Evolutionary conservation across 2,797 vertebrate species (phyloP).

Genomic region (Saxicola maurus): DNA sequence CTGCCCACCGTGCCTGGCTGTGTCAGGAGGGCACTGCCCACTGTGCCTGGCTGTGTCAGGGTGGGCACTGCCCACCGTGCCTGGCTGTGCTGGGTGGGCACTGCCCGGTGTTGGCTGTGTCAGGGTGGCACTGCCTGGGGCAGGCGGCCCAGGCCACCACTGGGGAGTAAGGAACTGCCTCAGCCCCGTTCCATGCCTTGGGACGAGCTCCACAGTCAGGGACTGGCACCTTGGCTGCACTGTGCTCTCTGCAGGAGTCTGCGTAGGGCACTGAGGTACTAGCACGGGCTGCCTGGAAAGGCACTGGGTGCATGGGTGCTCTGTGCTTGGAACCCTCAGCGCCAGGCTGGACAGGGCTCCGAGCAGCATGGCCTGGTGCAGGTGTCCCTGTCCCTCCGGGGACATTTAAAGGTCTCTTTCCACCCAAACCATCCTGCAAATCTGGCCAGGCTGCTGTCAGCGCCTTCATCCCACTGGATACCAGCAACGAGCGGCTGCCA

Average conservation of each 20-base stretch:
- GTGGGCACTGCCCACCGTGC: not conserved
- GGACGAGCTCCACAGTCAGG: not conserved
- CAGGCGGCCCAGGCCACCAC: not conserved
- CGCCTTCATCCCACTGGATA: rapidly evolving
- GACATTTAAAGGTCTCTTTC: not conserved
- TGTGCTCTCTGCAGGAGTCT: not conserved
- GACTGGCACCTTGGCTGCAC: rapidly evolving
- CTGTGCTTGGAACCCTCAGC: not conserved
- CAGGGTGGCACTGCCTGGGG: not conserved
- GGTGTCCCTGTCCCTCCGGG: not conserved
- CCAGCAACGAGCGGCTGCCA: rapidly evolving
- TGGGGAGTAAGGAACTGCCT: not conserved
- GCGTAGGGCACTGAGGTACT: not conserved
- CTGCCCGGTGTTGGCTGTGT: not conserved
- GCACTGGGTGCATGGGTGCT: not conserved
- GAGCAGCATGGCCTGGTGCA: not conserved
- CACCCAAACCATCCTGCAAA: not conserved
- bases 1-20: too few species aligned
- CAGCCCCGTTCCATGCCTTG: rapidly evolving
- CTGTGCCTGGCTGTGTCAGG: too few species aligned
- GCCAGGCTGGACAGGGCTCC: rapidly evolving
- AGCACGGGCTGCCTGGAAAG: not conserved
- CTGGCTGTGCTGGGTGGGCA: not conserved
- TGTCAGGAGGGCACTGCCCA: too few species aligned
- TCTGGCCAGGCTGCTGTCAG: not conserved